Evolutionary conservation across 2,888 invertebrate genomes (phyloP).

Genomic region (Drosophila lutescens): DNA sequence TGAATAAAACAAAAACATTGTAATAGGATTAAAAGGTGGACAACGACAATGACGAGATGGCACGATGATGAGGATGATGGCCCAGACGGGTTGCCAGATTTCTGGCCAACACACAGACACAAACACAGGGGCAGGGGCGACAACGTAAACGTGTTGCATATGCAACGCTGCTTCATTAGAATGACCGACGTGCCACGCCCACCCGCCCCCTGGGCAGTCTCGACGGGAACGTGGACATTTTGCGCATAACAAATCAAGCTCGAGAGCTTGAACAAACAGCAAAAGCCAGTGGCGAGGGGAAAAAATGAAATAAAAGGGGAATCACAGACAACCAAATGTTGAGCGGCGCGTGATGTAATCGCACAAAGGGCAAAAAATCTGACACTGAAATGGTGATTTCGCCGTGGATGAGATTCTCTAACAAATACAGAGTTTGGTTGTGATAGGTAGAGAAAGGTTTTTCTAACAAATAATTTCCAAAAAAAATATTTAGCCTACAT

Average conservation of each 20-base stretch:
- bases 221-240: conserved; percentile 76
- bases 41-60: conserved; percentile 55
- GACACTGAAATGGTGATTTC: not conserved
- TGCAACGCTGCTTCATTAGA: conserved; percentile 79
- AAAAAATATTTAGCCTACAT: too few relatives aligned
- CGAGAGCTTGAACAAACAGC: conserved; percentile 41
- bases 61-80: conserved; percentile 33
- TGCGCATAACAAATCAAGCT: conserved; percentile 82
- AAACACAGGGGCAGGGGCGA: conserved; percentile 39
- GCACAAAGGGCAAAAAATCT: conserved; percentile 50
- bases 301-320: conserved; percentile 41
- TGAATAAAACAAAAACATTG: conserved; percentile 77
- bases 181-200: conserved; percentile 73
- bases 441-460: not conserved
- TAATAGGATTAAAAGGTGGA: conserved; percentile 77
- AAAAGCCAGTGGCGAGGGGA: not conserved
- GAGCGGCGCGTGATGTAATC: conserved; percentile 73
- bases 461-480: not conserved
- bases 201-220: conserved; percentile 56
- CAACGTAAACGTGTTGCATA: conserved; percentile 76
- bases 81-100: conserved; percentile 62
- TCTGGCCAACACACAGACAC: conserved; percentile 17
- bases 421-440: not conserved
- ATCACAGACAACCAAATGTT: conserved; percentile 77
- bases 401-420: conserved; percentile 30